Percentiles rank a stretch among this genome's conserved stretches.
Evolutionary conservation across 2,888 invertebrate species (phyloP).

Genomic region (Orchesella flavescens): DNA sequence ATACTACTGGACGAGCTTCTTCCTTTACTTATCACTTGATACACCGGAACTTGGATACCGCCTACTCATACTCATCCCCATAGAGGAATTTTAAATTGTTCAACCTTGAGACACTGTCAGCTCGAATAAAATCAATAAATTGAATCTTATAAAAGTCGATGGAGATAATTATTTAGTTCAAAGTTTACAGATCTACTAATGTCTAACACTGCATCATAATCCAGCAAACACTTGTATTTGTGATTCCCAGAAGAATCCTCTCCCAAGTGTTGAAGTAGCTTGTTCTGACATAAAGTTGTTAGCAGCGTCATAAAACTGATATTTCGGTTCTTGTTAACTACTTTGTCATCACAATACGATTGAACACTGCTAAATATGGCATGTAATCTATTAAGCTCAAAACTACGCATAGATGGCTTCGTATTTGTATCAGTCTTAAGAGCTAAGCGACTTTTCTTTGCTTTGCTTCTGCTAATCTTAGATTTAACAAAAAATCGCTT

Average conservation of each 20-base stretch:
- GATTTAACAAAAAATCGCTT: constrained; percentile 87
- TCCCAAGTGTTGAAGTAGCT: constrained; percentile 82
- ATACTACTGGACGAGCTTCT: too few species aligned
- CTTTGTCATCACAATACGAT: constrained; percentile 48
- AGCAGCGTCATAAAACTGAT: constrained; percentile 76
- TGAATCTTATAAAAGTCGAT: constrained; percentile 36
- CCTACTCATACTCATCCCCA: too few species aligned
- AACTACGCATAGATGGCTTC: constrained; percentile 78
- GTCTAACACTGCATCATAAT: constrained; percentile 85
- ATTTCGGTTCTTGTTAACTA: constrained; percentile 40
- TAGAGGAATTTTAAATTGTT: too few species aligned
- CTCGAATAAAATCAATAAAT: too few species aligned
- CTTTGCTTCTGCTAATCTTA: constrained; percentile 76
- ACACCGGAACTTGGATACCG: too few species aligned
- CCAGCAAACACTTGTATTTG: constrained; percentile 89
- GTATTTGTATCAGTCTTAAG: constrained; percentile 74
- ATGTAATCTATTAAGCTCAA: constrained; percentile 85
- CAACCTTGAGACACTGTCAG: too few species aligned
- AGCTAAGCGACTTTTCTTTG: constrained; percentile 78
- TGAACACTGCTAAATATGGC: constrained; percentile 91
- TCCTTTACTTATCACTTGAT: too few species aligned
- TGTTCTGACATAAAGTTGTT: constrained; percentile 88
- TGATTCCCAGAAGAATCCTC: constrained; percentile 85
- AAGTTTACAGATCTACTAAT: constrained; percentile 74
- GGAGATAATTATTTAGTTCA: constrained; percentile 64